Conservation (phyloP, 1,140 invertebrate species). For the Bombyx mori region ASM3026992v2 NC_085109.1:4799001-4799500, state of each 20-base stretch:
- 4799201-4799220: constrained; percentile 5
- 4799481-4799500: constrained; percentile 26
- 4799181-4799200: constrained; percentile 47
- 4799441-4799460: constrained; percentile 18
- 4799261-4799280: constrained; percentile 3
- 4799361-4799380: constrained; percentile 17
- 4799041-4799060: constrained; percentile 34
- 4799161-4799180: constrained; percentile 43
- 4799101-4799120: constrained; percentile 46
- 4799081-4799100: constrained; percentile 51
- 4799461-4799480: constrained; percentile 24
- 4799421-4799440: neutral
- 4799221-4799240: neutral
- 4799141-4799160: constrained; percentile 45
- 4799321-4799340: constrained; percentile 32
- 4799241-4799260: neutral
- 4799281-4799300: constrained; percentile 12
- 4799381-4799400: constrained; percentile 10
- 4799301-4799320: constrained; percentile 27
- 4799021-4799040: constrained; percentile 32
- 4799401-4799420: constrained; percentile 16
- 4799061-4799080: constrained; percentile 35
- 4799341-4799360: constrained; percentile 31
- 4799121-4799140: constrained; percentile 45
- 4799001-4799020: constrained; percentile 33